phyloP scores from a whole-genome alignment of 2,797 vertebrate species.

The Margarornis squamiger region DNA sequence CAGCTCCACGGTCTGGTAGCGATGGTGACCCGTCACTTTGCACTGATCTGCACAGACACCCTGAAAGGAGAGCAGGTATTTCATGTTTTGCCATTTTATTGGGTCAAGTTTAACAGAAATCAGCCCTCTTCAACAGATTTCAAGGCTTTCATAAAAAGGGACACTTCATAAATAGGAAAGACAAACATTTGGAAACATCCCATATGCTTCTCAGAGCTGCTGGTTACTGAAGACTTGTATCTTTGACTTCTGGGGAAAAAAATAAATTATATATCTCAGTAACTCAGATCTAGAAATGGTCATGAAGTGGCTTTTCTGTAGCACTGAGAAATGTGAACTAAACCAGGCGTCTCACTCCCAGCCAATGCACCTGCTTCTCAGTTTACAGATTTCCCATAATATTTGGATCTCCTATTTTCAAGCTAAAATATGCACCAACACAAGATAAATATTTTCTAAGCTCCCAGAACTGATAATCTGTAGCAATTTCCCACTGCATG shows the following conservation, averaged over 20 bases:
- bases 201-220: not conserved
- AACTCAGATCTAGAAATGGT: not conserved
- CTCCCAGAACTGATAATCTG: not conserved
- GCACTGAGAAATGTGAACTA: not conserved
- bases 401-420: not conserved
- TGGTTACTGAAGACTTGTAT: not conserved
- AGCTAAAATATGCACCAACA: not conserved
- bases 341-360: not conserved
- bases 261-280: not conserved
- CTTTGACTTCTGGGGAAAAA: not conserved
- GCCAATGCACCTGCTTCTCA: not conserved
- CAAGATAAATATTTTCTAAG: not conserved
- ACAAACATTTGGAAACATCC: not conserved
- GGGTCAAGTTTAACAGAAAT: not conserved
- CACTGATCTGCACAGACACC: slow-evolving; percentile 94
- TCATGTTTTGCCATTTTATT: not conserved
- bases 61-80: slow-evolving; percentile 66
- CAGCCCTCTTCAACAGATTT: not conserved
- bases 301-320: not conserved
- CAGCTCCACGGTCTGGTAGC: slow-evolving; percentile 92
- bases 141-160: not conserved
- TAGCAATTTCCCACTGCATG: not conserved
- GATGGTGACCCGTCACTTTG: slow-evolving; percentile 90
- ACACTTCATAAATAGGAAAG: not conserved
- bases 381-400: not conserved